phyloP scores from a whole-genome alignment of 2,113 vertebrate species.

The Phyllostomus hastatus region DNA sequence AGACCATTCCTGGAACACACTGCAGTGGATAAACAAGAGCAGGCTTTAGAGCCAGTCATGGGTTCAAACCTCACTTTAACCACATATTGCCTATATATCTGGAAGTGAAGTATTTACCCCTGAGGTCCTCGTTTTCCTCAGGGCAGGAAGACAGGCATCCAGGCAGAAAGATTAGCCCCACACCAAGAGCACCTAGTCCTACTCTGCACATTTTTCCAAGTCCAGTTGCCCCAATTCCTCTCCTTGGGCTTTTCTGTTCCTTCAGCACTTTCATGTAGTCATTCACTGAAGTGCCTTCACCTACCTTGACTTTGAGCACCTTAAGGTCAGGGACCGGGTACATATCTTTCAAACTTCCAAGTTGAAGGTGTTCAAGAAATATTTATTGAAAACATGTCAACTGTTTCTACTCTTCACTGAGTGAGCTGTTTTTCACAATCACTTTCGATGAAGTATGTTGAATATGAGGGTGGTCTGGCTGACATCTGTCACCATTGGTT shows the following conservation, averaged over 20 bases:
- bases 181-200: not conserved
- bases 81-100: not conserved
- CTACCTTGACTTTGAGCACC: not conserved
- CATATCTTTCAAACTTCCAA: not conserved
- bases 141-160: not conserved
- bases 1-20: not conserved
- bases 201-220: not conserved
- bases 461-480: not conserved
- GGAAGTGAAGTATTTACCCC: not conserved
- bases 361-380: not conserved
- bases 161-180: not conserved
- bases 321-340: not conserved
- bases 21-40: not conserved
- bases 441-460: not conserved
- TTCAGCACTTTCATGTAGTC: not conserved
- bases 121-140: not conserved
- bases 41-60: not conserved
- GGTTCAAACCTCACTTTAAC: not conserved
- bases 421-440: not conserved
- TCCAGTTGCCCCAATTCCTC: not conserved
- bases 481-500: not conserved
- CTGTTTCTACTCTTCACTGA: not conserved
- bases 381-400: not conserved
- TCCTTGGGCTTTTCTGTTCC: not conserved
- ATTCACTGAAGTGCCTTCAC: not conserved